Evolutionary conservation across 2,888 invertebrate species (phyloP).

Genomic region (Epistrophe grossulariae): DNA sequence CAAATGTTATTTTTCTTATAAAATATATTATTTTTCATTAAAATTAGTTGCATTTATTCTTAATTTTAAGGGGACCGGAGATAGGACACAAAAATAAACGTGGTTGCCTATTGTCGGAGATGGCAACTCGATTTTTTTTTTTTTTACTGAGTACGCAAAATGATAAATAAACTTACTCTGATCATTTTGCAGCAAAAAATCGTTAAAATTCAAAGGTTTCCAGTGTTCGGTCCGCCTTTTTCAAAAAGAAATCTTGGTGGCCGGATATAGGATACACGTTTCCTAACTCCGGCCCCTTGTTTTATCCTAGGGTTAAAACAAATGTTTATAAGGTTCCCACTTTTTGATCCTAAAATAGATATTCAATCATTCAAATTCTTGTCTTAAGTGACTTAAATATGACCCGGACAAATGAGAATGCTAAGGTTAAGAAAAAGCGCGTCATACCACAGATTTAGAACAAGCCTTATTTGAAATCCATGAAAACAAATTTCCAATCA

Average conservation of each 20-base stretch:
- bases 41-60: background rate
- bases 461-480: slow-evolving; percentile 17
- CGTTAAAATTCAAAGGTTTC: background rate
- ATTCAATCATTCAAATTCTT: background rate
- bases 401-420: slow-evolving; percentile 5
- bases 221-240: slow-evolving; percentile 5
- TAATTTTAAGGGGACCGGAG: background rate
- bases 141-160: background rate
- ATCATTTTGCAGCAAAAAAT: background rate
- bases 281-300: background rate
- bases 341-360: background rate
- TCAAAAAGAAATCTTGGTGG: slow-evolving; percentile 11
- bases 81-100: background rate
- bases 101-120: background rate
- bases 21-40: slow-evolving; percentile 7
- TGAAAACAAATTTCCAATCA: slow-evolving; percentile 18
- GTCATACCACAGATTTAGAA: background rate
- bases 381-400: background rate
- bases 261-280: slow-evolving; percentile 1
- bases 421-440: background rate
- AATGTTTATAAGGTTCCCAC: slow-evolving; percentile 8
- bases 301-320: slow-evolving; percentile 20
- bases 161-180: background rate
- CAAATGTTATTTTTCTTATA: background rate
- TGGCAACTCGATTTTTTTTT: background rate